phyloP scores from a whole-genome alignment of 2,113 vertebrate species.

The Arvicanthis niloticus region DNA sequence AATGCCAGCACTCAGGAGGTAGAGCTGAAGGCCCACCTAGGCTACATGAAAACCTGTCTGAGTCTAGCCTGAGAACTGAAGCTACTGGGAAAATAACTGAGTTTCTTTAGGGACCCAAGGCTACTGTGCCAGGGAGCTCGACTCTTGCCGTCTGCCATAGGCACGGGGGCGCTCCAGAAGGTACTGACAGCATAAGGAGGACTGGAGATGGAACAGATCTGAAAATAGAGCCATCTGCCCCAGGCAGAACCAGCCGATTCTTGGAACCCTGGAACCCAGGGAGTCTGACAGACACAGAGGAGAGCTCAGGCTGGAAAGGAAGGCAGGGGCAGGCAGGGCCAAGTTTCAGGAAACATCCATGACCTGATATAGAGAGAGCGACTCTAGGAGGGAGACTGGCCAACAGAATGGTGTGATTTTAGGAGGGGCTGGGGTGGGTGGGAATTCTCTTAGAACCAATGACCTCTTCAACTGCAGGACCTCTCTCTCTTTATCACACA shows the following conservation, averaged over 20 bases:
- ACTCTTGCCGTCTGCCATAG: neutral
- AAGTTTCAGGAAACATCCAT: neutral
- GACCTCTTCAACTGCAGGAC: neutral
- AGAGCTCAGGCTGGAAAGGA: neutral
- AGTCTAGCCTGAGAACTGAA: neutral
- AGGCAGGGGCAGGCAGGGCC: neutral
- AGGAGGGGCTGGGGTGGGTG: neutral
- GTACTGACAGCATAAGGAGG: accelerated
- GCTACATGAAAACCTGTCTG: neutral
- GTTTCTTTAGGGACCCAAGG: neutral
- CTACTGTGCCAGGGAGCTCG: neutral
- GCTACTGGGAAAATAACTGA: neutral
- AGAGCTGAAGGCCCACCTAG: too few species aligned
- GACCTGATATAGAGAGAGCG: neutral
- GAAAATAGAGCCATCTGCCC: neutral
- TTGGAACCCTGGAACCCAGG: neutral
- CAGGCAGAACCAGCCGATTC: neutral
- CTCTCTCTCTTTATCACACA: neutral
- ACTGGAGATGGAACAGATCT: accelerated
- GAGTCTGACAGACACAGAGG: neutral
- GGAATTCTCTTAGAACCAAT: neutral
- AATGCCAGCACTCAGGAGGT: neutral
- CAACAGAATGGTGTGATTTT: neutral
- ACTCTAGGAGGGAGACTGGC: neutral
- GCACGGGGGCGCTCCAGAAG: neutral